Percentiles rank a stretch among this genome's conserved stretches.
These are phyloP conservation scores for Drosophila bocqueti DNA, from an alignment of 1,140 invertebrate genomes.

Conservation along the genomic window DNA sequence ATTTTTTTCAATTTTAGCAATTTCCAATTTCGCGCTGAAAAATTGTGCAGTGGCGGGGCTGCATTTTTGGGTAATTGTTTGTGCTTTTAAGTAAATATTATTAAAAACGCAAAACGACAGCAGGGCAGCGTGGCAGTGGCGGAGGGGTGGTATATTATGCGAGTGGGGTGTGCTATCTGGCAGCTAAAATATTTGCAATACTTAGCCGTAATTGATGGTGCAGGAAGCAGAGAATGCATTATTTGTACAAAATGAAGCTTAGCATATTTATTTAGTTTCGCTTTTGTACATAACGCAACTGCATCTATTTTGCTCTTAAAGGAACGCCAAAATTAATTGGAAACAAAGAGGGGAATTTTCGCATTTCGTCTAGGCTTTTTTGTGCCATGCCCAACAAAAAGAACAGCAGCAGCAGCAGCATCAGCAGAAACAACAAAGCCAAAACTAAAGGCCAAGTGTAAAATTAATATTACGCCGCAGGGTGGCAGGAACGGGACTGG, in stretches of 20 bases:
- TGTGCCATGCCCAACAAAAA: slow-evolving; percentile 57
- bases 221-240: slow-evolving; percentile 60
- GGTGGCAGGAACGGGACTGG: slow-evolving; percentile 4
- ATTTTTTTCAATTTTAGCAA: slow-evolving; percentile 39
- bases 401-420: slow-evolving; percentile 11
- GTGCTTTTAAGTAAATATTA: slow-evolving; percentile 79
- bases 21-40: slow-evolving; percentile 48
- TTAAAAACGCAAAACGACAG: slow-evolving; percentile 75
- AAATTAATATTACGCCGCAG: slow-evolving; percentile 77
- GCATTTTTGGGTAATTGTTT: slow-evolving; percentile 79
- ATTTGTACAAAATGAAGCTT: slow-evolving; percentile 45
- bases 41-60: slow-evolving; percentile 35
- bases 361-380: slow-evolving; percentile 62
- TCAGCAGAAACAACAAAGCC: slow-evolving; percentile 33
- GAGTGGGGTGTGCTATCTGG: slow-evolving; percentile 19
- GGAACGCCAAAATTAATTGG: slow-evolving; percentile 74
- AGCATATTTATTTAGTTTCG: slow-evolving; percentile 80
- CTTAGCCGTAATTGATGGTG: slow-evolving; percentile 77
- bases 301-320: slow-evolving; percentile 59
- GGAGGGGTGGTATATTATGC: slow-evolving; percentile 16
- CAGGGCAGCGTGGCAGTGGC: slow-evolving; percentile 10
- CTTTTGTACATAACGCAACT: slow-evolving; percentile 36
- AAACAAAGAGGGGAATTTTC: slow-evolving; percentile 60
- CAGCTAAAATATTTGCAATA: slow-evolving; percentile 56
- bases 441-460: slow-evolving; percentile 83